Conservation (phyloP, 2,888 invertebrate genomes). For the Listrodromus nycthemerus region DNA sequence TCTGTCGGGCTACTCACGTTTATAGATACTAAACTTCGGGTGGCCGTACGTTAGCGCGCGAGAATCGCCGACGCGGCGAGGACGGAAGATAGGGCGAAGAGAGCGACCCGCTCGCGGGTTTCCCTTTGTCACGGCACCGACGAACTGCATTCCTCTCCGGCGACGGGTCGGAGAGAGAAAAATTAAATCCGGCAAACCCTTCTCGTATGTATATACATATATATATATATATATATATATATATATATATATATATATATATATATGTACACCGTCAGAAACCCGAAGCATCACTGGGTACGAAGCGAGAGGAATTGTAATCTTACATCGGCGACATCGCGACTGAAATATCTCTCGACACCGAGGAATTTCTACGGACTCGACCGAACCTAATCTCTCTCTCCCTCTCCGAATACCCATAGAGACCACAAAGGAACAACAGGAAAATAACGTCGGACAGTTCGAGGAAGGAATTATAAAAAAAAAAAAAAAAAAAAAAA, state of each 20-base stretch:
- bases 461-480: constrained; percentile 22
- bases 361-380: constrained; percentile 18
- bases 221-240: too few species aligned
- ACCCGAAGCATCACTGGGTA: neutral
- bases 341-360: constrained; percentile 34
- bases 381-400: neutral
- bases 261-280: neutral
- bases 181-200: constrained; percentile 7
- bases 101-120: constrained; percentile 26
- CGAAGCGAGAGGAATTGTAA: constrained; percentile 13
- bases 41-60: constrained; percentile 48
- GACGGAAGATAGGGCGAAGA: constrained; percentile 12
- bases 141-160: neutral
- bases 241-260: neutral
- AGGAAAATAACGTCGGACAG: constrained; percentile 33
- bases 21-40: constrained; percentile 79
- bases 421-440: constrained; percentile 22
- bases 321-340: constrained; percentile 20
- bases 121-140: constrained; percentile 55
- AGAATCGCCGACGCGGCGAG: neutral
- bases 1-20: constrained; percentile 74
- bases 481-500: constrained; percentile 12
- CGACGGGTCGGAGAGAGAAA: constrained; percentile 17
- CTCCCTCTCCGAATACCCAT: constrained; percentile 6
- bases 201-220: neutral